These are phyloP conservation scores for Cephus sareptanus DNA, from an alignment of 2,888 invertebrate species.

Conservation along the genomic window DNA sequence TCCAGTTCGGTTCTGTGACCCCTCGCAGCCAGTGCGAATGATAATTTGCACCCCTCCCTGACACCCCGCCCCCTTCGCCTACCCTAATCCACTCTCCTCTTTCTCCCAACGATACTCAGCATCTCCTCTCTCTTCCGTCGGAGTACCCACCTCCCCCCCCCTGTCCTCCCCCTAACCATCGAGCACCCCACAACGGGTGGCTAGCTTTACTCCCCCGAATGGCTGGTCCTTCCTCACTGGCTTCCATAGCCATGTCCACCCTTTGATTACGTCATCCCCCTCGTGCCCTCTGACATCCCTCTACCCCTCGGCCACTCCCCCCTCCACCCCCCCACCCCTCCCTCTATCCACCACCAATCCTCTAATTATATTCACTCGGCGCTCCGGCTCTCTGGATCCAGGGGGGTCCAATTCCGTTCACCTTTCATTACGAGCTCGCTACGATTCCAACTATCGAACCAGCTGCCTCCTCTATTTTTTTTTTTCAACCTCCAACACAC, in stretches of 20 bases:
- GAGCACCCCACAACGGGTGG: slow-evolving; percentile 22
- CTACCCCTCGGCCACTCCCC: slow-evolving; percentile 18
- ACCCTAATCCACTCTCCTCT: slow-evolving; percentile 7
- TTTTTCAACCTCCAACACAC: neutral
- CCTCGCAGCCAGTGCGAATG: slow-evolving; percentile 58
- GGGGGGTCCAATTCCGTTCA: slow-evolving; percentile 65
- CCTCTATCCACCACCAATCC: slow-evolving; percentile 52
- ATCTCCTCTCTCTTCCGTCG: slow-evolving; percentile 22
- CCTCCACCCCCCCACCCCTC: slow-evolving; percentile 6
- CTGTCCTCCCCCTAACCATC: slow-evolving; percentile 34
- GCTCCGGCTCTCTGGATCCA: slow-evolving; percentile 56
- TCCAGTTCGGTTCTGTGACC: slow-evolving; percentile 54
- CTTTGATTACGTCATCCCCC: slow-evolving; percentile 64
- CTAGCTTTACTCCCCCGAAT: slow-evolving; percentile 26
- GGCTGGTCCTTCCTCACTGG: slow-evolving; percentile 23
- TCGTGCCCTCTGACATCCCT: slow-evolving; percentile 30
- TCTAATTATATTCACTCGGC: slow-evolving; percentile 66
- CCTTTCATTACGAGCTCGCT: slow-evolving; percentile 64
- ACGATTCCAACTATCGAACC: slow-evolving; percentile 60
- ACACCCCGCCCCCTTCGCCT: slow-evolving; percentile 16
- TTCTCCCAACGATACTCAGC: slow-evolving; percentile 29
- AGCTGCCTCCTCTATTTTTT: neutral
- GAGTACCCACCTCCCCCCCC: slow-evolving; percentile 39
- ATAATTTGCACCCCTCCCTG: slow-evolving; percentile 58
- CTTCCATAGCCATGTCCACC: slow-evolving; percentile 52